Percentiles rank a stretch among this genome's conserved stretches.
phyloP scores from a whole-genome alignment of 2,888 invertebrate genomes.

The Anagyrus pseudococci region DNA sequence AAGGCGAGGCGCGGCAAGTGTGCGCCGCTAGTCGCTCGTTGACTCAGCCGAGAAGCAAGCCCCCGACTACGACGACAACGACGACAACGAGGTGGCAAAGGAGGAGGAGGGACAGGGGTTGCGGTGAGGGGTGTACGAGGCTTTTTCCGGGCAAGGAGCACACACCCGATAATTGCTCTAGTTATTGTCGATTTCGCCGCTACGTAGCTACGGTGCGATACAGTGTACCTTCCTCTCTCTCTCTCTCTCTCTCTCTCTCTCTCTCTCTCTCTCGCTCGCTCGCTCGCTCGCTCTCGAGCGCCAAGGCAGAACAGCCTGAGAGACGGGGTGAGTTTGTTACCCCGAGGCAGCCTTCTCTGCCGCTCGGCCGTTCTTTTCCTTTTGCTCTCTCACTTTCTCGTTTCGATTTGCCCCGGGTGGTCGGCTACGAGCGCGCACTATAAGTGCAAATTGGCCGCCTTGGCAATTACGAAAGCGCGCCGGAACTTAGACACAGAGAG shows the following conservation, averaged over 20 bases:
- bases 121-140: no score
- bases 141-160: not conserved
- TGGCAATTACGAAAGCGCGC: conserved; percentile 29
- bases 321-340: not conserved
- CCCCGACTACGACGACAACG: no score
- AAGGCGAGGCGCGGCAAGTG: no score
- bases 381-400: not conserved
- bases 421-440: conserved; percentile 11
- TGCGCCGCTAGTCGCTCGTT: no score
- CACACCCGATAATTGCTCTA: conserved; percentile 26
- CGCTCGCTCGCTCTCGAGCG: not conserved
- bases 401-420: conserved; percentile 8
- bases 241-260: not conserved
- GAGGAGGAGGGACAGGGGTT: no score
- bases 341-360: not conserved
- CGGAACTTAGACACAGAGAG: no score
- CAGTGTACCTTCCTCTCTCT: not conserved
- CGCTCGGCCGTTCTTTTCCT: not conserved
- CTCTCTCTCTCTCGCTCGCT: not conserved
- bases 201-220: not conserved
- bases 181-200: conserved; percentile 27
- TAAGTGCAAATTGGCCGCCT: conserved; percentile 35
- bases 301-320: not conserved
- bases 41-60: no score
- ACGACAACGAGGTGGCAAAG: not conserved